Evolutionary conservation across 2,797 vertebrate genomes (phyloP).

Genomic region (Malurus leucopterus): DNA sequence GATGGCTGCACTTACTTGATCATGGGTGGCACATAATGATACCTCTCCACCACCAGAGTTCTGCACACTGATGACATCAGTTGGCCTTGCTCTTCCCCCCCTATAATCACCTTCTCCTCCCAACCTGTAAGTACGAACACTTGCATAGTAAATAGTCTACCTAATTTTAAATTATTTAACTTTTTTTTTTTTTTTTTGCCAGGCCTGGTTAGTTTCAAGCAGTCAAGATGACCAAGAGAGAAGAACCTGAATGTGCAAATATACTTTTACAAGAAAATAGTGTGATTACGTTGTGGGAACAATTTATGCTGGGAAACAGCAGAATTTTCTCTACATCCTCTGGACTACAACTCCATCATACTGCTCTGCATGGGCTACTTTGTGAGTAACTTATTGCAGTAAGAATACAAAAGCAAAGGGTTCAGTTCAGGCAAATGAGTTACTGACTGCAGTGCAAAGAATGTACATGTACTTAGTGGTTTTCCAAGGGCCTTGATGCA

Average conservation of each 20-base stretch:
- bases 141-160: rapidly evolving
- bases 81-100: not conserved
- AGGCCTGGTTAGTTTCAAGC: not conserved
- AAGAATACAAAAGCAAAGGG: not conserved
- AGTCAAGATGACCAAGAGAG: not conserved
- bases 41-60: not conserved
- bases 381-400: not conserved
- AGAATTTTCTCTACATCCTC: not conserved
- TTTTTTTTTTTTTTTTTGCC: not conserved
- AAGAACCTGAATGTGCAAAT: not conserved
- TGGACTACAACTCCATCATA: not conserved
- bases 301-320: not conserved
- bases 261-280: not conserved
- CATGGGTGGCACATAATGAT: not conserved
- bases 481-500: not conserved
- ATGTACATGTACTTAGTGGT: not conserved
- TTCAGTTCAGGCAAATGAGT: not conserved
- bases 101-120: not conserved
- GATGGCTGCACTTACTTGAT: not conserved
- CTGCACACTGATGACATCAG: not conserved
- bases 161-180: not conserved
- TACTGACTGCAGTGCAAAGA: not conserved
- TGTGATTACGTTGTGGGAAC: not conserved
- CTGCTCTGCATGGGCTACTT: not conserved
- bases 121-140: not conserved